Evolutionary conservation across 2,888 invertebrate genomes (phyloP).

Genomic region (Laothoe populi): DNA sequence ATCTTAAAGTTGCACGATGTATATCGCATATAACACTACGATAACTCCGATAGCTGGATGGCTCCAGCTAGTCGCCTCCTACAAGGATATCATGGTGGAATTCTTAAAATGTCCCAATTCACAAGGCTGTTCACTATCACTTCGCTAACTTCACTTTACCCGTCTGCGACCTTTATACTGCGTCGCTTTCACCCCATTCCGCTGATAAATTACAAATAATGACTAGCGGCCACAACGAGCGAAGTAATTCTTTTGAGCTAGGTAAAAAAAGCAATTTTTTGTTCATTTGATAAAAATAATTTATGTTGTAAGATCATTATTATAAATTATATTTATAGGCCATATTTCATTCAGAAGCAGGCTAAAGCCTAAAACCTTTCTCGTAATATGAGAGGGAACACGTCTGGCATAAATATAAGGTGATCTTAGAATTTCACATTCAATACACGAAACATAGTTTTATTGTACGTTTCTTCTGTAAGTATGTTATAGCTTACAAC

Average conservation of each 20-base stretch:
- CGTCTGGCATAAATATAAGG: not conserved
- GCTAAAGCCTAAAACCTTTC: not conserved
- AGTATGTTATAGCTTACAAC: not conserved
- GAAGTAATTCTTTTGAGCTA: not conserved
- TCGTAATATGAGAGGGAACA: not conserved
- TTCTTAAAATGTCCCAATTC: too few species aligned
- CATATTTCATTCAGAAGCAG: not conserved
- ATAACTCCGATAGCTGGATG: too few species aligned
- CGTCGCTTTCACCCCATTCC: too few species aligned
- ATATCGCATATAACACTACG: too few species aligned
- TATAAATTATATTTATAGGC: constrained; percentile 6
- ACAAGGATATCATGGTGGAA: too few species aligned
- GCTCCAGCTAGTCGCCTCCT: too few species aligned
- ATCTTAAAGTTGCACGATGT: too few species aligned
- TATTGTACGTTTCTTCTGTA: not conserved
- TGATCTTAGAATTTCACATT: not conserved
- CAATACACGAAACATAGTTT: not conserved
- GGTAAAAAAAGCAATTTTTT: not conserved
- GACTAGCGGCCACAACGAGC: too few species aligned
- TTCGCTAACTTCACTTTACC: too few species aligned
- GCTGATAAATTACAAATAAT: too few species aligned
- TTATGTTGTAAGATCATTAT: constrained; percentile 1
- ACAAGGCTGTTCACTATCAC: too few species aligned
- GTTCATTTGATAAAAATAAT: constrained; percentile 1
- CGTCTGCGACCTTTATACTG: too few species aligned